These are phyloP conservation scores for Heliocidaris erythrogramma DNA, from an alignment of 35 echinoderm and acorn worm species.

Conservation along the genomic window DNA sequence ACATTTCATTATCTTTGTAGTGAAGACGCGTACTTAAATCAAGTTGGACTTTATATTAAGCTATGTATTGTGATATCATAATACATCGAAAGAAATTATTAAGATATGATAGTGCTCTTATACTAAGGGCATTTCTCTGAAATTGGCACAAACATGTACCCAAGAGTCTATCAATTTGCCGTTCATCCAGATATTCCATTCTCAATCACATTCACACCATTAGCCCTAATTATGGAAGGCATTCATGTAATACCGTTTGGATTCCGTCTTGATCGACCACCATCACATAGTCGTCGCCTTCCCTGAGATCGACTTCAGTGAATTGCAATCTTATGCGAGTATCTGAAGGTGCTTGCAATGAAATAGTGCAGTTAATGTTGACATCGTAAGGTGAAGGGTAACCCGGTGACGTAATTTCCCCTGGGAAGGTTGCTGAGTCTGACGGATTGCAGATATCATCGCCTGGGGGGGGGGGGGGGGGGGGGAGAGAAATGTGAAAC, in stretches of 20 bases:
- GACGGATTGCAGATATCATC: neutral
- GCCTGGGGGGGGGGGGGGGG: neutral
- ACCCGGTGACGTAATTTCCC: slow-evolving; percentile 33
- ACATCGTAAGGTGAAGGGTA: slow-evolving; percentile 45
- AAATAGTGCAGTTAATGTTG: neutral
- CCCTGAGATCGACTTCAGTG: slow-evolving; percentile 45
- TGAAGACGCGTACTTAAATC: too few species aligned
- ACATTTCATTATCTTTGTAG: too few species aligned
- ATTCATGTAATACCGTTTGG: slow-evolving; percentile 29
- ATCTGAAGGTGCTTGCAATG: neutral
- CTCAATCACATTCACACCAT: too few species aligned
- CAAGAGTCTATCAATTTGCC: neutral
- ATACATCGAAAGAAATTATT: too few species aligned
- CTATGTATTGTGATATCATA: too few species aligned
- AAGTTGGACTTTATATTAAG: too few species aligned
- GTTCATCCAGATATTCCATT: neutral
- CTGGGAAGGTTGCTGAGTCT: neutral
- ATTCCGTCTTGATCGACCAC: neutral
- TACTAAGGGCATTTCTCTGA: neutral
- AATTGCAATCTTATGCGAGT: slow-evolving; percentile 42
- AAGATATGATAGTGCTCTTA: too few species aligned
- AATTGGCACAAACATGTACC: neutral
- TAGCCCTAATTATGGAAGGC: neutral
- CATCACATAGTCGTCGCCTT: slow-evolving; percentile 44
- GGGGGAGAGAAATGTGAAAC: too few species aligned